phyloP scores from a whole-genome alignment of 2,888 invertebrate genomes.

The Galerucella nymphaeae region DNA sequence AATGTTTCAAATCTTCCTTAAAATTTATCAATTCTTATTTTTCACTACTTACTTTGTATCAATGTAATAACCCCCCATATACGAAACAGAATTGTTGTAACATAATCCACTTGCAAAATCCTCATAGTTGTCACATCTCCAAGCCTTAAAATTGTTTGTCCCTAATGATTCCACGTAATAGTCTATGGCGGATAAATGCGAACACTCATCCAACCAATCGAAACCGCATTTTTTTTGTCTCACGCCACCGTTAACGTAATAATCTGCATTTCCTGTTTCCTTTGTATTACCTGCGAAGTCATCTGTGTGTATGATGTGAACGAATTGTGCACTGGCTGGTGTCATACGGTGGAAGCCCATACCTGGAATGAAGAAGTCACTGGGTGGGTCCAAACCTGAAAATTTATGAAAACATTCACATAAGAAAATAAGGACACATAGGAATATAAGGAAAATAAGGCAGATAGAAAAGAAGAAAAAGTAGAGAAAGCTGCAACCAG shows the following conservation, averaged over 20 bases:
- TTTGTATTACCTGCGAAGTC: neutral
- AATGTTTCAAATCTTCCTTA: no score
- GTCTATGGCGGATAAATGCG: conserved; percentile 9
- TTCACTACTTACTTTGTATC: conserved; percentile 24
- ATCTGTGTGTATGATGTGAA: conserved; percentile 22
- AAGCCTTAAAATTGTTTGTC: conserved; percentile 15
- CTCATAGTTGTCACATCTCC: conserved; percentile 6
- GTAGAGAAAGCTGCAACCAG: no score
- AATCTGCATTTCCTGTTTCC: conserved; percentile 20
- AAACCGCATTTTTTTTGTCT: conserved; percentile 12
- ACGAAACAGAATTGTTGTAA: neutral
- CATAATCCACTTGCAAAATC: conserved; percentile 3
- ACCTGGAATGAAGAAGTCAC: conserved; percentile 50
- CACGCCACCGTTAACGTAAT: conserved; percentile 25
- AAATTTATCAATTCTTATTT: no score
- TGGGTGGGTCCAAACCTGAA: conserved; percentile 60
- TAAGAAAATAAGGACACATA: no score
- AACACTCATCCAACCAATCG: conserved; percentile 3
- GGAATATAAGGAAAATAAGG: no score
- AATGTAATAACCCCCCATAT: conserved; percentile 26
- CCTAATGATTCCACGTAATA: conserved; percentile 25
- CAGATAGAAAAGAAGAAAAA: no score
- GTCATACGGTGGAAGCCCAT: conserved; percentile 56
- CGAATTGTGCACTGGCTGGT: conserved; percentile 54
- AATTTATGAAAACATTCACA: neutral